Evolutionary conservation across 92 coral and sea anemone genomes (phyloP), one percentile per base, ranked within the genome.

Genomic region (Parazoanthus swiftii): DNA sequence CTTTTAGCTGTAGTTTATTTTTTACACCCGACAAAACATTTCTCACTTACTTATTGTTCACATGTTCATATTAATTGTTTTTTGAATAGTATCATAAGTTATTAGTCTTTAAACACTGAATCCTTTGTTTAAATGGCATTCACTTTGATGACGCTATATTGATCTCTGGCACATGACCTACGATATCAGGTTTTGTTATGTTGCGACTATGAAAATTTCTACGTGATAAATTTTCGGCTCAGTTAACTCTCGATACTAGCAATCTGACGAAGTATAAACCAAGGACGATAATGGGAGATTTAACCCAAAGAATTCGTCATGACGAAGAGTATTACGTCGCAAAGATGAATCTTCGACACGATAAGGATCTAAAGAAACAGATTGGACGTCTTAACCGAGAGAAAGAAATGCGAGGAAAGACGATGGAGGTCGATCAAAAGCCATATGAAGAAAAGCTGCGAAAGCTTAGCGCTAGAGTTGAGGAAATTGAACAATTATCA

Each of bases 311-410:
- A 33, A 44, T 11, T 50, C 91, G 72, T 0, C 93, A 85, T 50
- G 89, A 92, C 81, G 93, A 93, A 37, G 98, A 94, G 71, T 86
- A 85, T 8, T 93, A 94, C 79, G 98, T 93, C 42, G 95, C 98
- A 37, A 88, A 90, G 75, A 89, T 91, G 92, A 94, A 94, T 56
- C 86, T 91, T 2, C 89, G 98, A 37, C 84, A 88, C 66, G 95
- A 94, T 78, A 93, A 91, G 86, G 88, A 81, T 68, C 84, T 94
- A 33, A 94, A 88, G 70, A 92, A 90, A 59, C 98, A 94, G 81
- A 90, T 94, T 77, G 86, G 90, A 18, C 90, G 90, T 35, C 79
- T 94, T 36, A 90, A 94, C 88, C 90, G 80, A 38, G 95, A 94
- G 79, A 89, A 92, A 81, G 74, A 71, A 3, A 68, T 93, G 90